Conservation (phyloP, 2,888 invertebrate genomes). For the Aleiodes testaceus region DNA sequence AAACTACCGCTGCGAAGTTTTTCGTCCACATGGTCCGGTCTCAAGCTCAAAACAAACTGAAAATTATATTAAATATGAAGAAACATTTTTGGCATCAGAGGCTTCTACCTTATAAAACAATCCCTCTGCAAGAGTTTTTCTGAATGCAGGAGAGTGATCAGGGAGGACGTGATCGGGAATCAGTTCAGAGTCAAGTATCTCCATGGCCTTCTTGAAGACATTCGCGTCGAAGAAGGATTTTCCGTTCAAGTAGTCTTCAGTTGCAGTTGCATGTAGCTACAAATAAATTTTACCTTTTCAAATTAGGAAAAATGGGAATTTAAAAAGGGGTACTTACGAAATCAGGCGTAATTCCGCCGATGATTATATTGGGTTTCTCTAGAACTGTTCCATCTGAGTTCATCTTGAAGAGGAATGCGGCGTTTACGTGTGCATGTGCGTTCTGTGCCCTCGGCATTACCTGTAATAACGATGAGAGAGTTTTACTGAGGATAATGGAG, state of each 20-base stretch:
- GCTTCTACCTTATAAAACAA: constrained; percentile 85
- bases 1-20: constrained; percentile 77
- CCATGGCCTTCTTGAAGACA: constrained; percentile 74
- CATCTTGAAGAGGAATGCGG: constrained; percentile 81
- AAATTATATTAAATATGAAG: not conserved
- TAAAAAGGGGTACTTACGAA: constrained; percentile 65
- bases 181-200: constrained; percentile 77
- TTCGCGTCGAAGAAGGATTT: constrained; percentile 73
- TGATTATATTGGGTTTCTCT: constrained; percentile 74
- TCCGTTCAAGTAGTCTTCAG: constrained; percentile 75
- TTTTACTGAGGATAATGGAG: not conserved
- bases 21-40: constrained; percentile 74
- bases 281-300: constrained; percentile 11
- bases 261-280: constrained; percentile 76
- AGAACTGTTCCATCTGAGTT: constrained; percentile 75
- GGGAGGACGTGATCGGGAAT: constrained; percentile 78
- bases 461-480: constrained; percentile 66
- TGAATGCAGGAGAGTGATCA: constrained; percentile 81
- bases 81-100: not conserved
- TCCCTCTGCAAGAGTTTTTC: constrained; percentile 81
- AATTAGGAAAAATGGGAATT: too few species aligned
- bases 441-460: constrained; percentile 86
- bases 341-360: constrained; percentile 73
- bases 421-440: constrained; percentile 85
- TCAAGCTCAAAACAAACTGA: constrained; percentile 77